phyloP scores from a whole-genome alignment of 1,140 invertebrate species.

The Nylanderia fulva region DNA sequence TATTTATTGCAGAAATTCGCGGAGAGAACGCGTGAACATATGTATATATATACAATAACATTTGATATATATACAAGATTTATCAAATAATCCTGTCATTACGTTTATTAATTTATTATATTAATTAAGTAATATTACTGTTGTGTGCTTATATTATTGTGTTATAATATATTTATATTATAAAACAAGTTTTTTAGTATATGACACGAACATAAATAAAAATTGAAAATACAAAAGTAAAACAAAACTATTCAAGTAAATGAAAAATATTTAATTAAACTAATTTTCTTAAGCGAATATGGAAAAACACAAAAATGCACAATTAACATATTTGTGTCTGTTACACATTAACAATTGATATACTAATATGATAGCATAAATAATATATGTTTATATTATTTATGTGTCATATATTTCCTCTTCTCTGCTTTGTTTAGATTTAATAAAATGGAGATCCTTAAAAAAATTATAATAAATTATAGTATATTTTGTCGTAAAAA shows the following conservation, averaged over 20 bases:
- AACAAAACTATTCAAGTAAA: not conserved
- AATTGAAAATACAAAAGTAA: not conserved
- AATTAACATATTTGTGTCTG: too few species aligned
- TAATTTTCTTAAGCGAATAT: not conserved
- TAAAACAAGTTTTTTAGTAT: not conserved
- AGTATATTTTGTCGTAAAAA: too few species aligned
- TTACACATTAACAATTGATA: too few species aligned
- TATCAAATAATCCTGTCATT: conserved; percentile 20
- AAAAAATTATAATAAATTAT: too few species aligned
- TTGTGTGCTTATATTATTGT: not conserved
- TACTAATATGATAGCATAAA: too few species aligned
- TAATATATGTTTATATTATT: too few species aligned
- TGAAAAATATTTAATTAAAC: not conserved
- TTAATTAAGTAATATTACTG: not conserved
- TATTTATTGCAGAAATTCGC: conserved; percentile 41
- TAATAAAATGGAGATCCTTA: too few species aligned
- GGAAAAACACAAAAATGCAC: too few species aligned
- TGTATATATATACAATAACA: not conserved
- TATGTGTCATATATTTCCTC: too few species aligned
- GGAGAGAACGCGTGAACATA: not conserved
- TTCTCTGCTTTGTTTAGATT: too few species aligned
- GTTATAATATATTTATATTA: not conserved
- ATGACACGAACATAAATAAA: not conserved
- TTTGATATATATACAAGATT: not conserved
- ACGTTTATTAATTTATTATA: conserved; percentile 37